Percentiles rank a stretch among this genome's conserved stretches.
Evolutionary conservation across 2,113 vertebrate genomes (phyloP).

Genomic region (Bujurquina vittata): DNA sequence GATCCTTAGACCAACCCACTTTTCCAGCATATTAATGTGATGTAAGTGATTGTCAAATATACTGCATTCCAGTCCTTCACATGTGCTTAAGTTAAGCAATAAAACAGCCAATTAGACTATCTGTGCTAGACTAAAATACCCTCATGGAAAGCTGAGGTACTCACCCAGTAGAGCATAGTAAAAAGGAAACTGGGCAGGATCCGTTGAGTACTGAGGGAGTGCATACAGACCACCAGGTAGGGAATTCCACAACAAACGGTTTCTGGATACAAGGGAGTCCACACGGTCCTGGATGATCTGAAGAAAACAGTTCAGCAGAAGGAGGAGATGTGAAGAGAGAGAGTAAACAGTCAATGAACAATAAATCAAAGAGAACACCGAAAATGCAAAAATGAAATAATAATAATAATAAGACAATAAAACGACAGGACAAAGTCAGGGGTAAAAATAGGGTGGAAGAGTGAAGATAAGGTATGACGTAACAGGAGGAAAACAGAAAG

Average conservation of each 20-base stretch:
- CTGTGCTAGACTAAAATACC: background rate
- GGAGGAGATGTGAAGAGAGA: background rate
- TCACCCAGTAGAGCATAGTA: constrained; percentile 81
- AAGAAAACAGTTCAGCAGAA: background rate
- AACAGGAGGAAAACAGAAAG: background rate
- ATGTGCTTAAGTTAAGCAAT: background rate
- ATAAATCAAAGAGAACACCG: background rate
- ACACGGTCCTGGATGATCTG: constrained; percentile 84
- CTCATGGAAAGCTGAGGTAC: constrained; percentile 16
- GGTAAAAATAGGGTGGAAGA: background rate
- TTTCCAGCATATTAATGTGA: background rate
- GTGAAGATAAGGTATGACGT: background rate
- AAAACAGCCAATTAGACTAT: background rate
- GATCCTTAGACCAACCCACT: background rate
- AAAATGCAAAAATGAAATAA: background rate
- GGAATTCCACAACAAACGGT: constrained; percentile 81
- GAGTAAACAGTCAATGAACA: background rate
- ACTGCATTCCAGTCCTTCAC: background rate
- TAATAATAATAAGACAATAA: no score
- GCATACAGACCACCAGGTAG: constrained; percentile 81
- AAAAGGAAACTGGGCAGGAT: constrained; percentile 80
- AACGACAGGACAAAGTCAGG: background rate
- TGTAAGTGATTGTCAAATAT: background rate
- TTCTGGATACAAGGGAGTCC: constrained; percentile 78
- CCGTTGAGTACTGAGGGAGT: constrained; percentile 81